A percentile compares a stretch with the other conserved stretches of the same genome.
Evolutionary conservation across 2,113 vertebrate genomes (phyloP).

Genomic region (Nerophis lumbriciformis): DNA sequence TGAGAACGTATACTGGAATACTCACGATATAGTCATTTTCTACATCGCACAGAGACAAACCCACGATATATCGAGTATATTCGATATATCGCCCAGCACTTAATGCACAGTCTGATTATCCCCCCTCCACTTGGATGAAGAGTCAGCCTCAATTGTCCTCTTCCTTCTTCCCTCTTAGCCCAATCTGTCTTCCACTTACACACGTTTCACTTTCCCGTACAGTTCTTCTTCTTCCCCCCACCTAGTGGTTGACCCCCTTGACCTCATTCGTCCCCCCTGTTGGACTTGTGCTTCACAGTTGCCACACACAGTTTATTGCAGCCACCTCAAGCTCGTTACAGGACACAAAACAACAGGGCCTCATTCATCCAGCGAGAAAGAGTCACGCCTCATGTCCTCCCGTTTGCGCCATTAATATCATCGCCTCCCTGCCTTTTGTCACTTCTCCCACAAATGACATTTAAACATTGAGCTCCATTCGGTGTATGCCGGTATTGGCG

Average conservation of each 20-base stretch:
- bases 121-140: slow-evolving; percentile 35
- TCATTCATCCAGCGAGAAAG: slow-evolving; percentile 13
- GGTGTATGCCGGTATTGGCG: slow-evolving; percentile 16
- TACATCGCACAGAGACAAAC: too few relatives aligned
- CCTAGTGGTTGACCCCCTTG: slow-evolving; percentile 25
- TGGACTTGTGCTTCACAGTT: slow-evolving; percentile 18
- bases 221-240: slow-evolving; percentile 23
- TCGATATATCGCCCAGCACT: too few relatives aligned
- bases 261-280: slow-evolving; percentile 17
- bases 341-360: slow-evolving; percentile 4
- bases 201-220: slow-evolving; percentile 4
- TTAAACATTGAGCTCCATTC: slow-evolving; percentile 16
- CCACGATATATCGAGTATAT: too few relatives aligned
- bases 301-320: slow-evolving; percentile 24
- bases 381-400: slow-evolving; percentile 30
- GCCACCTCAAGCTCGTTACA: slow-evolving; percentile 27
- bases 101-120: slow-evolving; percentile 48
- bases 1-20: too few relatives aligned
- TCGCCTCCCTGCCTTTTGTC: slow-evolving; percentile 1
- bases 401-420: slow-evolving; percentile 21
- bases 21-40: too few relatives aligned
- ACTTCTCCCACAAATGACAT: slow-evolving; percentile 21
- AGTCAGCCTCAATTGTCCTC: slow-evolving; percentile 37
- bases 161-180: slow-evolving; percentile 7
- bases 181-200: slow-evolving; percentile 4